Conservation (phyloP, 2,797 vertebrate species). For the Hipposideros larvatus region DNA sequence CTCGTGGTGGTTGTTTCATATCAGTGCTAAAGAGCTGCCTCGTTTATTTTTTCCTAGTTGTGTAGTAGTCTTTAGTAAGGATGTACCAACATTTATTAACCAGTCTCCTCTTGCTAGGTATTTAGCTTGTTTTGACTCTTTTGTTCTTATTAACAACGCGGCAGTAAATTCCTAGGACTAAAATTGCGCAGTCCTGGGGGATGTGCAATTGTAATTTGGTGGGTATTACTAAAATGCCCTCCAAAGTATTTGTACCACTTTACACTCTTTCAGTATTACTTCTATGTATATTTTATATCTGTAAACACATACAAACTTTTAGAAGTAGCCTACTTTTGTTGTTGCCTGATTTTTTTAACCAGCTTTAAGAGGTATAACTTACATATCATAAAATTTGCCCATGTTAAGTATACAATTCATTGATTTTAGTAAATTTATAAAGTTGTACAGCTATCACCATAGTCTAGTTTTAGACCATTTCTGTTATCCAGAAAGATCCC, state of each 20-base stretch:
- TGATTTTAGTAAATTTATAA: not conserved
- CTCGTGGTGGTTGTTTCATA: not conserved
- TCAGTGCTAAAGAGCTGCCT: not conserved
- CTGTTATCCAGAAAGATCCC: not conserved
- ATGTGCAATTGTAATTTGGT: not conserved
- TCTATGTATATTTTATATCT: not conserved
- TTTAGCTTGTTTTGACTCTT: not conserved
- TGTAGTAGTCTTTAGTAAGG: not conserved
- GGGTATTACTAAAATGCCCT: not conserved
- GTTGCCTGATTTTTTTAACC: not conserved
- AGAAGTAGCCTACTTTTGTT: not conserved
- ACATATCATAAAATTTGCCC: not conserved
- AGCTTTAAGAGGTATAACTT: not conserved
- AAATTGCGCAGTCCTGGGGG: not conserved
- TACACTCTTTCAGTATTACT: not conserved
- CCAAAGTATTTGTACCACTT: not conserved
- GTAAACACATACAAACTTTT: not conserved
- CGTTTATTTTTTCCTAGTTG: not conserved
- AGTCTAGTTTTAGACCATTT: not conserved
- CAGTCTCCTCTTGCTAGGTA: not conserved
- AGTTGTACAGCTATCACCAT: not conserved
- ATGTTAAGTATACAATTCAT: not conserved
- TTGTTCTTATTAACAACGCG: not conserved
- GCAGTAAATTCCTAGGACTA: not conserved
- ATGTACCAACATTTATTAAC: not conserved